These are phyloP conservation scores for Dasysyrphus tricinctus DNA, from an alignment of 2,888 invertebrate genomes.

Conservation along the genomic window DNA sequence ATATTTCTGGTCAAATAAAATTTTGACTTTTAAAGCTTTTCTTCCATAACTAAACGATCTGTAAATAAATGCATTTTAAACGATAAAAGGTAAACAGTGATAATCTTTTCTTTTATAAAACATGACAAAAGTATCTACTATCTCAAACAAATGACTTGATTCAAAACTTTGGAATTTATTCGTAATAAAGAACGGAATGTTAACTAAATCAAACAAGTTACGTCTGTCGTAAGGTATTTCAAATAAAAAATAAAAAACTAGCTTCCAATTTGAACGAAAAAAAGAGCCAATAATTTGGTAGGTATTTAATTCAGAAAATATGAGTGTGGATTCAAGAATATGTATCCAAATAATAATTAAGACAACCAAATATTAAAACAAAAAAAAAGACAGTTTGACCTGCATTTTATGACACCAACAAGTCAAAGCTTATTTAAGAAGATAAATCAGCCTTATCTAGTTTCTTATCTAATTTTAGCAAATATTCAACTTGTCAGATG, in stretches of 20 bases:
- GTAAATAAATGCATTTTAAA: background rate
- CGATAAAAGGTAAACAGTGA: background rate
- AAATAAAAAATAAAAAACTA: background rate
- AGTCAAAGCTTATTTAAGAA: background rate
- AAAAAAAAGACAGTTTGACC: background rate
- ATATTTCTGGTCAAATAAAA: no score
- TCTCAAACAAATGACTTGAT: constrained; percentile 9
- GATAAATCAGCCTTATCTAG: background rate
- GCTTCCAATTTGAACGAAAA: background rate
- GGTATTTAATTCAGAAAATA: background rate
- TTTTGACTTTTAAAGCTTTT: no score
- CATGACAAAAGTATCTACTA: background rate
- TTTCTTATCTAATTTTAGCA: constrained; percentile 15
- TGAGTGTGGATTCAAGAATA: background rate
- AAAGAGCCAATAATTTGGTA: background rate
- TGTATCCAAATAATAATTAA: background rate
- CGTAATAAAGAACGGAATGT: constrained; percentile 38
- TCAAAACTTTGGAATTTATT: constrained; percentile 54
- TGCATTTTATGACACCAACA: background rate
- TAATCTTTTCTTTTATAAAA: background rate
- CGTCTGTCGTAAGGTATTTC: background rate
- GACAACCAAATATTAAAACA: background rate
- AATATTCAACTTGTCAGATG: constrained; percentile 19
- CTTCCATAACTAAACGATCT: no score
- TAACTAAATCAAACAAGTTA: constrained; percentile 13